Evolutionary conservation across 2,797 vertebrate genomes (phyloP).

Genomic region (Mormyrus hasselquistii): DNA sequence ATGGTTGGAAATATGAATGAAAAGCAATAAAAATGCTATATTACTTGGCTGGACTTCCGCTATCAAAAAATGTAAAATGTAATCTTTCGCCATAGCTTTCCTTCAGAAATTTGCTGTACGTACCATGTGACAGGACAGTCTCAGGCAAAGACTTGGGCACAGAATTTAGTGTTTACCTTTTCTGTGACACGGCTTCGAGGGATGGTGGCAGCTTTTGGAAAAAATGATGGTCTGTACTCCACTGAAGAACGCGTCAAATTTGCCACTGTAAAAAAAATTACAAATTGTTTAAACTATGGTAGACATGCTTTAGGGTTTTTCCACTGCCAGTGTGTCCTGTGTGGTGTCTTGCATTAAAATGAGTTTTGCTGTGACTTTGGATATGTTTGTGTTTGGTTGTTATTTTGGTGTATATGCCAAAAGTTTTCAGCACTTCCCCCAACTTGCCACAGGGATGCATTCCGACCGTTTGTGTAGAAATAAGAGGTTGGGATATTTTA

Average conservation of each 20-base stretch:
- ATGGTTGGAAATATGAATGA: not conserved
- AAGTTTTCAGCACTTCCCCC: not conserved
- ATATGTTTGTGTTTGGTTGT: not conserved
- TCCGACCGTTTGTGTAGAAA: not conserved
- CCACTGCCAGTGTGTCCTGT: not conserved
- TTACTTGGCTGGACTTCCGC: not conserved
- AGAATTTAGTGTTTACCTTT: not conserved
- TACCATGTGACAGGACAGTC: not conserved
- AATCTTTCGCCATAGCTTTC: not conserved
- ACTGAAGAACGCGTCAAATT: not conserved
- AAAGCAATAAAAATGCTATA: not conserved
- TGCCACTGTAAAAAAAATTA: not conserved
- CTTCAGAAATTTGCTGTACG: not conserved
- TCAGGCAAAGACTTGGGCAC: not conserved
- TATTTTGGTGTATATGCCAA: not conserved
- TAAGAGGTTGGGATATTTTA: not conserved
- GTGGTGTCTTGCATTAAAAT: not conserved
- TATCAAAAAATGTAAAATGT: not conserved
- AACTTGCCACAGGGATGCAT: not conserved
- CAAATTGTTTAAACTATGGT: not conserved
- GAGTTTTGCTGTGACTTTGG: not conserved
- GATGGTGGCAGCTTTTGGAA: not conserved
- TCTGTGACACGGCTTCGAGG: not conserved
- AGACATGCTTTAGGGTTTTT: not conserved
- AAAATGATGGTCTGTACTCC: not conserved